Evolutionary conservation across 1,140 invertebrate genomes (phyloP).

Genomic region (Zaprionus nigranus): DNA sequence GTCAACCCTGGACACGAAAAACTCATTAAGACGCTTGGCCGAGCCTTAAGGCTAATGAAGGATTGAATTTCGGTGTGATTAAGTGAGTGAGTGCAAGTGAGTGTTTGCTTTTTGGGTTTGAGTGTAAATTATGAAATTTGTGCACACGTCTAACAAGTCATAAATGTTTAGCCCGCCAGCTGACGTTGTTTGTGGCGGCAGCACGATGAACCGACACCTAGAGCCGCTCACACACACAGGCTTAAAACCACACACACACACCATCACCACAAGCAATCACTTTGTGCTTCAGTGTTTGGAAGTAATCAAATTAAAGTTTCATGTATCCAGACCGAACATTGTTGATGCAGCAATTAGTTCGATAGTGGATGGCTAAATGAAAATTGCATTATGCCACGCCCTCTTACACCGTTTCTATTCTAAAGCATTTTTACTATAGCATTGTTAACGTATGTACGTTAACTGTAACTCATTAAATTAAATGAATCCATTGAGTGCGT

Average conservation of each 20-base stretch:
- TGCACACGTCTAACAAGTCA: constrained; percentile 68
- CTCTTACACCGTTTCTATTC: neutral
- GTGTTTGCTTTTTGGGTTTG: constrained; percentile 9
- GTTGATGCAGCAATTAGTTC: constrained; percentile 64
- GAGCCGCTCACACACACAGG: neutral
- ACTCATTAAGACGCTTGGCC: constrained; percentile 60
- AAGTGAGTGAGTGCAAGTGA: constrained; percentile 41
- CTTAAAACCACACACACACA: neutral
- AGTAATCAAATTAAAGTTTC: constrained; percentile 74
- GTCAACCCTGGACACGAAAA: constrained; percentile 65
- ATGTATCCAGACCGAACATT: constrained; percentile 56
- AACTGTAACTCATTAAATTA: constrained; percentile 45
- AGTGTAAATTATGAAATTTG: constrained; percentile 71
- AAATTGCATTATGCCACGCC: constrained; percentile 66
- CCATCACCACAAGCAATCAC: constrained; percentile 34
- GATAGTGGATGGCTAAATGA: constrained; percentile 51
- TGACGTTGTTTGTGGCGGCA: constrained; percentile 27
- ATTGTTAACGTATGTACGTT: constrained; percentile 7
- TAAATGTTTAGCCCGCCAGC: constrained; percentile 59
- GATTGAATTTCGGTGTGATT: constrained; percentile 6
- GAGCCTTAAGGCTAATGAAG: constrained; percentile 25
- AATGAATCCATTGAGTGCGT: constrained; percentile 15
- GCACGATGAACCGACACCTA: neutral
- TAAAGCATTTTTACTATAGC: constrained; percentile 18
- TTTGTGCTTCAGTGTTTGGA: constrained; percentile 29